Base-by-base conservation (phyloP, 1,140 invertebrate species). In the Cephus cinctus region DNA sequence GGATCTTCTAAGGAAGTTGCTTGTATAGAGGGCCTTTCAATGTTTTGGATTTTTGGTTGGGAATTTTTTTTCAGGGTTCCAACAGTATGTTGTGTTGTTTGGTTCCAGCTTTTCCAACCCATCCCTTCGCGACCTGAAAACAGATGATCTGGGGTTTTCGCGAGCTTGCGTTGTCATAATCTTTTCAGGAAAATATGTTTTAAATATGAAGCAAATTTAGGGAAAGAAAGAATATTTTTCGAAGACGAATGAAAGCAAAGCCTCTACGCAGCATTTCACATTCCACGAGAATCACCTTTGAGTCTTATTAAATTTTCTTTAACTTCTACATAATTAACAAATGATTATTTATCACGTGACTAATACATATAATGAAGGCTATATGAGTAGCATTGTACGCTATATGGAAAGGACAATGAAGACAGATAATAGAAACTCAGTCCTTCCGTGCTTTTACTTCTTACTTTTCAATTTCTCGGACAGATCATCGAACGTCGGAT, bases 401-500 rank as follows among this genome's bases (percentile, higher is more conserved):
- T n/a, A n/a, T n/a, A n/a, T n/a, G n/a, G n/a, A n/a, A n/a, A n/a
- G n/a, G n/a, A n/a, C n/a, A n/a, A n/a, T n/a, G n/a, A n/a, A n/a
- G n/a, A n/a, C n/a, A n/a, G n/a, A n/a, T n/a, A n/a, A n/a, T n/a
- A n/a, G n/a, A n/a, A n/a, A n/a, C n/a, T n/a, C n/a, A n/a, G n/a
- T n/a, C n/a, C n/a, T n/a, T n/a, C n/a, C n/a, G n/a, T 6, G 34
- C 14, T 20, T 65, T 74, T 72, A 82, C 76, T 84, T 83, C 84
- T 89, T 89, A 83, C 86, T 88, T 82, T 88, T 89, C 60, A 90
- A 77, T 78, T 89, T 92, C 58, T 92, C 85, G 50, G 87, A 86
- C 44, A 86, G 78, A 59, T 91, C 89, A 67, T 98, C 95, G 73
- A 98, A 99, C 51, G 88, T 83, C 38, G 89, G 86, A 71, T 98